Conservation (phyloP, 2,797 vertebrate genomes). For the Bradypodion ventrale region DNA sequence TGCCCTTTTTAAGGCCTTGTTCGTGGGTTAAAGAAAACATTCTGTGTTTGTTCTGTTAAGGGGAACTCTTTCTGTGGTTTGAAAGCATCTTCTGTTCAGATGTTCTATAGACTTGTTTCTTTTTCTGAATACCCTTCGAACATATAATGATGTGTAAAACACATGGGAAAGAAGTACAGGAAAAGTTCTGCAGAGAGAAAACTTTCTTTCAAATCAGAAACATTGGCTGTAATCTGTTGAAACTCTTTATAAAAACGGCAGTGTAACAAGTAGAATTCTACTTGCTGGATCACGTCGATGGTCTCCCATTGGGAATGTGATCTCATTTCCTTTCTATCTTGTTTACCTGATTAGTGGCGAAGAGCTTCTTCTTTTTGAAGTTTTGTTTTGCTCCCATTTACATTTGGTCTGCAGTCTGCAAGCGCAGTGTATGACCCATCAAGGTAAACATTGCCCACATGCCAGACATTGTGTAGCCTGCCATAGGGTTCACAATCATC, state of each 20-base stretch:
- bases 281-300: slow-evolving; percentile 18
- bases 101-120: no score
- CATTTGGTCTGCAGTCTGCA: fast-evolving
- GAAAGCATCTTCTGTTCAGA: no score
- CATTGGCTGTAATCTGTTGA: no score
- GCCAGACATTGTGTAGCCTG: fast-evolving
- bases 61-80: not conserved
- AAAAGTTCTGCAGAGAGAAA: not conserved
- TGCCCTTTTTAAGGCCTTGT: no score
- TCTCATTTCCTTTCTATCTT: not conserved
- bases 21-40: no score
- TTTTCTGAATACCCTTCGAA: not conserved
- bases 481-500: not conserved
- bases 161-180: not conserved
- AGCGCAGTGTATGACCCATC: not conserved
- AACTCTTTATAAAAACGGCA: slow-evolving; percentile 18
- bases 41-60: not conserved
- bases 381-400: not conserved
- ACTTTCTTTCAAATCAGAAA: no score
- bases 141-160: not conserved
- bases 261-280: slow-evolving; percentile 11
- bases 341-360: not conserved
- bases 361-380: fast-evolving
- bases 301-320: not conserved
- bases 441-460: not conserved